A percentile compares a stretch with the other conserved stretches of the same genome.
phyloP scores from a whole-genome alignment of 2,888 invertebrate genomes.

The Orchesella flavescens region DNA sequence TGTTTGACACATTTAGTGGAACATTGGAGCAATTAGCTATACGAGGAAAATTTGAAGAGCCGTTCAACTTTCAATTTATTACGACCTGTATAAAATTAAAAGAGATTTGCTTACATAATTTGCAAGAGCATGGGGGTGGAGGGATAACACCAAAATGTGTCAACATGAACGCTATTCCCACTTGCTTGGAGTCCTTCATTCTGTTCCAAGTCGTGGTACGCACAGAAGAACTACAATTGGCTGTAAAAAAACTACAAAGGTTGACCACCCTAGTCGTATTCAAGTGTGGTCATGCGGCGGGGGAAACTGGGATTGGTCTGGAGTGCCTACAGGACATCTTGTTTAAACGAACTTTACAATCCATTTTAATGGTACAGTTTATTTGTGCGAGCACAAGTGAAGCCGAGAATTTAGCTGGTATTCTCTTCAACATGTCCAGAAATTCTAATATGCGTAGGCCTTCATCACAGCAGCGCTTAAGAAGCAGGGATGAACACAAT shows the following conservation, averaged over 20 bases:
- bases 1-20: slow-evolving; percentile 46
- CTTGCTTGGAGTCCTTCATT: slow-evolving; percentile 48
- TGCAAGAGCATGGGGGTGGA: slow-evolving; percentile 52
- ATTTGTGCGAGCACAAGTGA: slow-evolving; percentile 47
- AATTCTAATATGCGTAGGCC: slow-evolving; percentile 27
- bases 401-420: slow-evolving; percentile 46
- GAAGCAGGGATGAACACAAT: no score
- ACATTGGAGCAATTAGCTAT: slow-evolving; percentile 58
- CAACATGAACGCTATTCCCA: slow-evolving; percentile 44
- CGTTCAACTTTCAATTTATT: slow-evolving; percentile 54
- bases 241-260: slow-evolving; percentile 39
- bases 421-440: slow-evolving; percentile 38
- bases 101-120: slow-evolving; percentile 62
- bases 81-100: slow-evolving; percentile 51
- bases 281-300: slow-evolving; percentile 59
- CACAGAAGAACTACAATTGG: slow-evolving; percentile 46
- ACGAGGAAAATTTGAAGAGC: slow-evolving; percentile 53
- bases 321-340: slow-evolving; percentile 49
- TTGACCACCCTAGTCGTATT: slow-evolving; percentile 53
- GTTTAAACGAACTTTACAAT: slow-evolving; percentile 41
- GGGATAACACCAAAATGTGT: slow-evolving; percentile 47
- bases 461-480: neutral
- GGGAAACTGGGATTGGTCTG: slow-evolving; percentile 57
- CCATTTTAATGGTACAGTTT: slow-evolving; percentile 56
- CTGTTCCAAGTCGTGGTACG: slow-evolving; percentile 57